phyloP scores from a whole-genome alignment of 2,113 vertebrate species.

The Neogale vison region DNA sequence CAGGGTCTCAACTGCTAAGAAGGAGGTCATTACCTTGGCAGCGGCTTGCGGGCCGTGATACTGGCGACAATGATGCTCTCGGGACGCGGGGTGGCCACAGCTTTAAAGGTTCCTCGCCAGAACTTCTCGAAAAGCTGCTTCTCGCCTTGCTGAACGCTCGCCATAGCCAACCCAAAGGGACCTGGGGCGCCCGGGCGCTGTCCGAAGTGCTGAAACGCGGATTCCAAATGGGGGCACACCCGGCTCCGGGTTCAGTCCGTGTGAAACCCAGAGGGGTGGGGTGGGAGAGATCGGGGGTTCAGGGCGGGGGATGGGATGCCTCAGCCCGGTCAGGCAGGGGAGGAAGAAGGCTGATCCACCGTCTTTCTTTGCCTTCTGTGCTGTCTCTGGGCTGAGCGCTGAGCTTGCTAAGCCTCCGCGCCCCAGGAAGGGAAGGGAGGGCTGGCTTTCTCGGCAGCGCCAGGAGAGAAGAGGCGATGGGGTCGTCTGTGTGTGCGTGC shows the following conservation, averaged over 20 bases:
- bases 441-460: conserved; percentile 34
- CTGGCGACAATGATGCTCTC: conserved; percentile 96
- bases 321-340: not conserved
- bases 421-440: not conserved
- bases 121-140: conserved; percentile 99
- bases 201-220: conserved; percentile 83
- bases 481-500: conserved; percentile 73
- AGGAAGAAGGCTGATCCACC: not conserved
- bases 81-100: conserved; percentile 95
- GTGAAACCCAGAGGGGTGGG: conserved; percentile 21
- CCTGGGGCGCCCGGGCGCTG: conserved; percentile 66
- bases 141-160: conserved; percentile 89
- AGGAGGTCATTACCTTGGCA: conserved; percentile 87
- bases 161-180: conserved; percentile 72
- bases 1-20: not conserved
- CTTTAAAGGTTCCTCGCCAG: conserved; percentile 98
- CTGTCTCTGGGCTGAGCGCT: not conserved
- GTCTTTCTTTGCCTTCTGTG: not conserved
- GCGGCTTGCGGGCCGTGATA: conserved; percentile 91
- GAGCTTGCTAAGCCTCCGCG: not conserved
- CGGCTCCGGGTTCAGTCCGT: not conserved
- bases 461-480: conserved; percentile 2
- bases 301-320: conserved; percentile 19
- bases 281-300: not conserved
- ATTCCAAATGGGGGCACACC: conserved; percentile 37